Conservation (phyloP, 2,113 vertebrate species). For the Trematomus loennbergii region DNA sequence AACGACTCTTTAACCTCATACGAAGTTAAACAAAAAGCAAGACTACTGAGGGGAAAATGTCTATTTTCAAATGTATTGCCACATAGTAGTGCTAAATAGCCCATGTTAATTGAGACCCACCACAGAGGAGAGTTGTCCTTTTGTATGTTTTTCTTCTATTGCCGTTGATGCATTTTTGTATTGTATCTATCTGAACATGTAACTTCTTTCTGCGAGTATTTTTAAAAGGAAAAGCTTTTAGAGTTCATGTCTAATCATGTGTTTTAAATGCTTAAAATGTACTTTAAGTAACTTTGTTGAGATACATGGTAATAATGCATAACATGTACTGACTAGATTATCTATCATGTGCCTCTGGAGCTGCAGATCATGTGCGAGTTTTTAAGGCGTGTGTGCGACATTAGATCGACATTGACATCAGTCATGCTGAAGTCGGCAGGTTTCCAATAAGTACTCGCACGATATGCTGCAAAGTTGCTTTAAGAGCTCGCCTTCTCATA, state of each 20-base stretch:
- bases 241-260: neutral
- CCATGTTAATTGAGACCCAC: neutral
- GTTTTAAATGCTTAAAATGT: neutral
- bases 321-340: neutral
- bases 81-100: neutral
- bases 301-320: neutral
- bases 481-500: too few species aligned
- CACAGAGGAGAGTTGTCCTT: neutral
- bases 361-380: constrained; percentile 62
- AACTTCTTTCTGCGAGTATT: neutral
- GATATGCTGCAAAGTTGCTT: neutral
- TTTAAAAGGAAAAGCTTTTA: neutral
- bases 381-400: constrained; percentile 25
- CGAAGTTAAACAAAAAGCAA: neutral
- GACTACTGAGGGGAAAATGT: neutral
- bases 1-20: neutral
- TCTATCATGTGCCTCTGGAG: constrained; percentile 6
- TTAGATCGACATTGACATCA: constrained; percentile 18
- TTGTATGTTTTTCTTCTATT: neutral
- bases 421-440: constrained; percentile 36
- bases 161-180: neutral
- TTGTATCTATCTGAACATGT: neutral
- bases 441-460: constrained; percentile 47
- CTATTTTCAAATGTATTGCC: constrained; percentile 13
- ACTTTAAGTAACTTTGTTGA: neutral